Conservation (phyloP, 2,888 invertebrate species). For the Eurytoma adleriae region DNA sequence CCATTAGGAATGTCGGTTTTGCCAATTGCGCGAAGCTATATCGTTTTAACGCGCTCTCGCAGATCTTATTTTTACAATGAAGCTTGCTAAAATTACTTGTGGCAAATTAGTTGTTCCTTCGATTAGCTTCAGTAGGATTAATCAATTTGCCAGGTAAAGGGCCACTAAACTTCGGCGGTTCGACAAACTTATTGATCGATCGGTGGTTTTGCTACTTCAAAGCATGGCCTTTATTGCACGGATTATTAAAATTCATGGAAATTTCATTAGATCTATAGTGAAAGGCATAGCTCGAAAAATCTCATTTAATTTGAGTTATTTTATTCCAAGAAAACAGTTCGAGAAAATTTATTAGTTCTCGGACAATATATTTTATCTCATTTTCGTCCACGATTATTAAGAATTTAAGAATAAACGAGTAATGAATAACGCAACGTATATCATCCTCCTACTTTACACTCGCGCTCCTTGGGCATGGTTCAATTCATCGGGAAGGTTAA, state of each 20-base stretch:
- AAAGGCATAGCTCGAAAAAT: no score
- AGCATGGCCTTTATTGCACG: no score
- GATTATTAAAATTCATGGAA: no score
- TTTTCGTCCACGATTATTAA: no score
- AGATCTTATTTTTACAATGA: not conserved
- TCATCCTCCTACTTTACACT: not conserved
- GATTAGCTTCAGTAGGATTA: not conserved
- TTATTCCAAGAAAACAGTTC: no score
- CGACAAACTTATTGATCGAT: not conserved
- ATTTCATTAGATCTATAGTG: no score
- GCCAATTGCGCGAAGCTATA: not conserved
- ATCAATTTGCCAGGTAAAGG: not conserved
- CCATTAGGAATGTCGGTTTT: not conserved
- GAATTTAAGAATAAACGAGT: no score
- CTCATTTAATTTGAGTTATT: no score
- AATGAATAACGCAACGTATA: no score
- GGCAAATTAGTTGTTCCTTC: not conserved
- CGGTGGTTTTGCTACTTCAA: no score
- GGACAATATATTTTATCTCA: no score
- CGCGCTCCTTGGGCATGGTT: not conserved
- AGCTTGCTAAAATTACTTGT: not conserved
- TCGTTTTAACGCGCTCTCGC: conserved; percentile 16
- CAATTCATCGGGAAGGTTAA: not conserved
- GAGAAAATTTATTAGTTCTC: no score
- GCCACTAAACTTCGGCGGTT: not conserved